Percentiles rank a stretch among this genome's conserved stretches.
phyloP scores from a whole-genome alignment of 1,140 invertebrate genomes.

The Eubasilissa regina region DNA sequence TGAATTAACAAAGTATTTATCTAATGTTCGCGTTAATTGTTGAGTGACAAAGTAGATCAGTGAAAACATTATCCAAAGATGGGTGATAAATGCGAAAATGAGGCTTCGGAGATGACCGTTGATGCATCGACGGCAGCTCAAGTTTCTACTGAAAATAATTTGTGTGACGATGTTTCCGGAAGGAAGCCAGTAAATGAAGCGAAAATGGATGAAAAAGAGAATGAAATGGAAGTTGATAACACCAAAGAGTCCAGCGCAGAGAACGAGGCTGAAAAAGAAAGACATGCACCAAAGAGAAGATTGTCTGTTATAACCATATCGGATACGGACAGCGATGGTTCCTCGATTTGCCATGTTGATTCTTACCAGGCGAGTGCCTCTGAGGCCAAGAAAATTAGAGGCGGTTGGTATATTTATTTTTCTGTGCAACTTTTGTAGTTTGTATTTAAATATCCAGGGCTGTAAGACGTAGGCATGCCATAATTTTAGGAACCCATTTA shows the following conservation, averaged over 20 bases:
- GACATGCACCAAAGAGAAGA: constrained; percentile 49
- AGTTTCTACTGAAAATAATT: background rate
- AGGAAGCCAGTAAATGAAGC: background rate
- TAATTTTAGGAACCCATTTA: no score
- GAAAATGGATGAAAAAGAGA: background rate
- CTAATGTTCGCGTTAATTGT: background rate
- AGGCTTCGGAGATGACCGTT: background rate
- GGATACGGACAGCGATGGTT: constrained; percentile 68
- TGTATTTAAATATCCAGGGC: no score
- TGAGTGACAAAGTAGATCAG: background rate
- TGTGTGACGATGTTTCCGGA: constrained; percentile 1
- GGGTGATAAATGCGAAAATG: constrained; percentile 16
- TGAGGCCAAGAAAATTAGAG: constrained; percentile 70
- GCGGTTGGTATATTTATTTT: constrained; percentile 48
- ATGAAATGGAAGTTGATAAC: background rate
- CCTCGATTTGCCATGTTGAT: constrained; percentile 70
- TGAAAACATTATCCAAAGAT: background rate
- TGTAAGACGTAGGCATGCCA: no score
- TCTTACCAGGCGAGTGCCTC: constrained; percentile 70
- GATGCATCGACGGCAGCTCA: background rate
- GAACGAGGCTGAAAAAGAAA: background rate
- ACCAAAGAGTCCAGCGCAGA: background rate
- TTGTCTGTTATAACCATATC: constrained; percentile 53
- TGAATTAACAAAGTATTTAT: background rate
- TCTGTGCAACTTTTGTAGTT: no score